These are phyloP conservation scores for Margarornis squamiger DNA, from an alignment of 2,797 vertebrate genomes.

Conservation along the genomic window DNA sequence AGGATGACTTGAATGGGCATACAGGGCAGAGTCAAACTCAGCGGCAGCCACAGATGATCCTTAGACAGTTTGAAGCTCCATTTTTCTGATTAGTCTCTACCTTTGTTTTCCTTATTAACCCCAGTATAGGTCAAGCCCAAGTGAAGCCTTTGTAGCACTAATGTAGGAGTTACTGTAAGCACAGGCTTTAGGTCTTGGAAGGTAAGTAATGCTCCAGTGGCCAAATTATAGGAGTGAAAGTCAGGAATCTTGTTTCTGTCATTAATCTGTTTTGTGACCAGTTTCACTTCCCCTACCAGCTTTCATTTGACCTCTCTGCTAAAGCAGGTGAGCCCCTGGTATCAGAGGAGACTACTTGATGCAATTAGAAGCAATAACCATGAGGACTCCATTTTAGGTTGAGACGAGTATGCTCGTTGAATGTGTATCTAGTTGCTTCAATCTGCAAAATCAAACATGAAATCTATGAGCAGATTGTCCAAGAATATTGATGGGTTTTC, in stretches of 20 bases:
- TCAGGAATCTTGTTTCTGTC: not conserved
- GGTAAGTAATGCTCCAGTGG: not conserved
- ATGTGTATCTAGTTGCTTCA: not conserved
- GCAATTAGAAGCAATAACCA: not conserved
- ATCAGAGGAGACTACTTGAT: accelerated
- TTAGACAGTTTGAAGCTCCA: not conserved
- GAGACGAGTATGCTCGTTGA: not conserved
- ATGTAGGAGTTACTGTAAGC: not conserved
- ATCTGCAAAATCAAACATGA: not conserved
- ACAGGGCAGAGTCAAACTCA: not conserved
- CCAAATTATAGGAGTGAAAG: not conserved
- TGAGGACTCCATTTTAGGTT: not conserved
- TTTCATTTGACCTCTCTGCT: not conserved
- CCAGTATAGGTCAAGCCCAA: not conserved
- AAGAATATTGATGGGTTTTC: not conserved
- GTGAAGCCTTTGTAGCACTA: not conserved
- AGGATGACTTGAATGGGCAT: not conserved
- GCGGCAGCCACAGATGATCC: not conserved
- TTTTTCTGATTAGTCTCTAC: not conserved
- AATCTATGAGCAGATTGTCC: not conserved
- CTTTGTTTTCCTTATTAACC: not conserved
- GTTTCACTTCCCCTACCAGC: not conserved
- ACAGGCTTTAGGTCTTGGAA: not conserved
- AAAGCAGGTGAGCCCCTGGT: not conserved
- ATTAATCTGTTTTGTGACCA: not conserved